Base-by-base conservation (phyloP, 2,888 invertebrate genomes). In the Cryptophagus acutangulus region DNA sequence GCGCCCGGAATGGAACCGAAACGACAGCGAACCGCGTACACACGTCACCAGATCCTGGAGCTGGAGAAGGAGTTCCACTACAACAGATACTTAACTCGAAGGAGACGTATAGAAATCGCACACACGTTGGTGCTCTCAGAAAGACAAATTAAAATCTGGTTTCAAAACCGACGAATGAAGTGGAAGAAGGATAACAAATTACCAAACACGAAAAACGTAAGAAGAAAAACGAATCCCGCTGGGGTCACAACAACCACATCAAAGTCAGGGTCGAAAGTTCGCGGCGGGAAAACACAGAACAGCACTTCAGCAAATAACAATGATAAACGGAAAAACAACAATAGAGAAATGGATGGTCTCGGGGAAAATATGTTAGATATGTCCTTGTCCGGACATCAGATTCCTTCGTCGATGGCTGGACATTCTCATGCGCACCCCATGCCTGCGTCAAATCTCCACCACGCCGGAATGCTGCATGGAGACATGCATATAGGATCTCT, bases 1-100 rank as follows among this genome's bases (percentile, higher is more conserved):
- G 87, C 88, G 69, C 90, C 91, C 5, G 91, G 91, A 45, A 90
- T 90, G 86, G 93, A 95, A 69, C 91, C 93, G 37, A 95, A 95
- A 71, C 79, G 96, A 49, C 94, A 95, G 69, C 79, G 96, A 58
- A 96, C 95, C 55, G 95, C 95, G 48, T 96, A 96, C 78, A 96
- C 95, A 46, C 82, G 95, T 70, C 93, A 94, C 76, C 96, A 96
- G 78, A 94, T 95, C 66, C 77, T 96, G 69, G 95, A 96, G 73
- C 76, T 96, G 64, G 95, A 95, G 70, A 95, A 95, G 70, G 95
- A 95, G 76, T 96, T 96, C 72, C 94, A 95, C 71, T 95, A 88
- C 78, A 96, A 95, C 77, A 82, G 92, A 65, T 96, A 96, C 75
- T 78, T 96, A 70, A 94, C 95, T 45, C 79, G 96, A 58, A 79